phyloP scores from a whole-genome alignment of 2,888 invertebrate genomes.

The Eurois occulta region DNA sequence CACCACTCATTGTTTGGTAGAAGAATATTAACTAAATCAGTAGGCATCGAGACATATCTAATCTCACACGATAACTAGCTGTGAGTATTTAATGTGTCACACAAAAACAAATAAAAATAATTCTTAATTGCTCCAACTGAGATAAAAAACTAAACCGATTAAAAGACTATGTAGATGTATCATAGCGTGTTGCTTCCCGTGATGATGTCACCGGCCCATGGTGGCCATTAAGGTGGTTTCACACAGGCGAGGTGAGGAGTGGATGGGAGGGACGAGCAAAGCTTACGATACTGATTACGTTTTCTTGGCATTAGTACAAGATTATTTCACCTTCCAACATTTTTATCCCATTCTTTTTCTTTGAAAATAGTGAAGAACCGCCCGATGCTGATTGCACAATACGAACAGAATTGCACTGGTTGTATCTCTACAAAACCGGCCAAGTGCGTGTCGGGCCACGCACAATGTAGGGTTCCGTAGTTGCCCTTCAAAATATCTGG shows the following conservation, averaged over 20 bases:
- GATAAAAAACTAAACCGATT: slow-evolving; percentile 43
- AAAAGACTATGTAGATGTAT: slow-evolving; percentile 33
- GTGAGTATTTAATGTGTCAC: slow-evolving; percentile 29
- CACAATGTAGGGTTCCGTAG: too few relatives aligned
- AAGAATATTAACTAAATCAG: slow-evolving; percentile 1
- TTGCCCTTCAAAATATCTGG: too few relatives aligned
- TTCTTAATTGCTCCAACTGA: slow-evolving; percentile 30
- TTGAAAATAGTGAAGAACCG: too few relatives aligned
- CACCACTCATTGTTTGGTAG: background rate
- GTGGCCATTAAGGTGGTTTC: slow-evolving; percentile 29
- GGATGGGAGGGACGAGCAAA: background rate
- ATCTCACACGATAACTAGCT: background rate
- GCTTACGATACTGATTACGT: background rate
- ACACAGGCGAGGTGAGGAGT: background rate
- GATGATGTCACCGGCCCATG: slow-evolving; percentile 68
- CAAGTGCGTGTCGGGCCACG: too few relatives aligned
- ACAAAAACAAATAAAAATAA: slow-evolving; percentile 33
- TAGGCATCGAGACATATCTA: background rate
- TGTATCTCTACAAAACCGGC: background rate
- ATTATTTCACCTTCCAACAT: background rate
- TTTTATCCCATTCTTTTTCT: background rate
- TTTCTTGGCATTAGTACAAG: background rate
- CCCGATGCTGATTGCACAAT: background rate
- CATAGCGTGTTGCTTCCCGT: slow-evolving; percentile 49
- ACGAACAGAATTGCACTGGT: background rate